Base-by-base conservation (phyloP, 1,140 invertebrate species). In the Drosophila fuyamai region DNA sequence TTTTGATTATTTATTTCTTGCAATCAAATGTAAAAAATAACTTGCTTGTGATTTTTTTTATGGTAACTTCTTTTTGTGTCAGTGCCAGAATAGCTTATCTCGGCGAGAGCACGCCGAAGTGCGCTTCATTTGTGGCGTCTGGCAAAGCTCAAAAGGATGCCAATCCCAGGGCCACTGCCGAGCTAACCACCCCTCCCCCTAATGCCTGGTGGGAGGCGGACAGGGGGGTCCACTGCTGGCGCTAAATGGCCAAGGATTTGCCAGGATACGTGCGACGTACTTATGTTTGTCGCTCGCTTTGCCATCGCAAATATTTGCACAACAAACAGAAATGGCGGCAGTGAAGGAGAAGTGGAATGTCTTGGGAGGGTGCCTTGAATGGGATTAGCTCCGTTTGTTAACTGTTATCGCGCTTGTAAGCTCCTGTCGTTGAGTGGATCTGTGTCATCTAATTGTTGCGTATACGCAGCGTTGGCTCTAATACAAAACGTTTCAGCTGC, bases 391-490 rank as follows among this genome's bases (percentile, higher is more conserved):
- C 66, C 63, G 80, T 89, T 89, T 81, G 84, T 72, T 89, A 84
- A 89, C 80, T 84, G 84, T 80, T 89, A 89, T 89, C 84, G 80
- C 74, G 47, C 72, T 78, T 89, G 84, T 89, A 89, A 89, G 74
- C 84, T 75, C 73, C 74, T 89, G 84, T 89, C 74, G 57, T 68
- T 48, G 61, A 88, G 72, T 83, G 63, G 80, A 79, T 83, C 63
- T 51, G 56, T 38, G 68, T 50, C 55, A 57, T 68, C 46, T 70
- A 79, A 79, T 73, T 88, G 79, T 78, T 79, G 67, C 76, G 63
- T 63, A 86, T 85, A 81, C 74, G 74, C 57, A 54, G 27, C 16
- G 53, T 73, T 41, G 47, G 16, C 44, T 66, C 43, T 47, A 75
- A 58, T 78, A 70, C 74, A 60, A 77, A 78, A 68, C 74, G 74